Evolutionary conservation across 2,888 invertebrate genomes (phyloP), one percentile per base, ranked within the genome.

Genomic region (Sminthurides aquaticus): DNA sequence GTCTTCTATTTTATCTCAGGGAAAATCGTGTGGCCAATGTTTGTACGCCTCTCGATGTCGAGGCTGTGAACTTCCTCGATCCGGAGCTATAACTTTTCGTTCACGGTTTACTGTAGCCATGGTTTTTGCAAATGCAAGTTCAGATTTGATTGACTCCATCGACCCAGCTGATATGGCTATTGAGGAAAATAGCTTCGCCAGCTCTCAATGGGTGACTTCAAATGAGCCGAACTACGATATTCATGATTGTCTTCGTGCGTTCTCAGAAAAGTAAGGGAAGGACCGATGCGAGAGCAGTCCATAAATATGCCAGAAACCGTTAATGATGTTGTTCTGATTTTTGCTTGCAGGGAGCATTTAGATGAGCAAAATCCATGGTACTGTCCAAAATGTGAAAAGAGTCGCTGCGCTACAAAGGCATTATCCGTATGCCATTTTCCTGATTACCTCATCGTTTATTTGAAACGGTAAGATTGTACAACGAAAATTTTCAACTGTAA

Each of bases 321-420:
- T n/a, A n/a, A n/a, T 8, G 43, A 8, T 43, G 43, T 11, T 18
- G 43, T 43, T 43, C 11, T 43, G 43, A 60, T 60, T 61, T 49
- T 73, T 66, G 67, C 43, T 77, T 78, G 27, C 76, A 86, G 85
- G 76, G 86, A 86, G 77, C 80, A 80, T 52, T 77, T 86, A 74
- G 85, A 85, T 76, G 84, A 84, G 72, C 82, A 84, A 74, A 85
- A 85, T 77, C 85, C 85, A 2, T 86, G 86, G 85, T 84, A 80
- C 77, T 85, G 86, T 77, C 84, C 85, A 1, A 79, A 80, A 66
- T 86, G 85, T 75, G 79, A 82, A 74, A 79, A 80, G 67, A 84
- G 85, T 75, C 84, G 84, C 74, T 82, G 83, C 76, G 86, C 85
- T 28, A 83, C 83, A 58, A 85, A 85, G 76, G 84, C 84, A n/a